A percentile compares a stretch with the other conserved stretches of the same genome.
Evolutionary conservation across 2,888 invertebrate species (phyloP).

Genomic region (Rhamnusium bicolor): DNA sequence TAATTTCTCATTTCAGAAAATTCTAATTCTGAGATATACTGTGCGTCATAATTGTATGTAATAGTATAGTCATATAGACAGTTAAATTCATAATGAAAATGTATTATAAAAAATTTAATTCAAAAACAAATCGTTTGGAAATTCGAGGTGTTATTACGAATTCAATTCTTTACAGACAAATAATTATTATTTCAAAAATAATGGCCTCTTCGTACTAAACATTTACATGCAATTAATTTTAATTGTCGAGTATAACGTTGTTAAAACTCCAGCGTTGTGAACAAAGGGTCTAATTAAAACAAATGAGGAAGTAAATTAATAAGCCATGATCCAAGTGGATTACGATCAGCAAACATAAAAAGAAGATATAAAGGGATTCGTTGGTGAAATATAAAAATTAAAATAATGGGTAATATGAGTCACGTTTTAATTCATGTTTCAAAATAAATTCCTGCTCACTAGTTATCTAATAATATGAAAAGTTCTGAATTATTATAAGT

Average conservation of each 20-base stretch:
- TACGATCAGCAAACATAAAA: slow-evolving; percentile 37
- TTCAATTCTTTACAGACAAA: slow-evolving; percentile 18
- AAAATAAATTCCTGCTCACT: background rate
- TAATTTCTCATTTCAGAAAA: no score
- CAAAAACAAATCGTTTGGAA: slow-evolving; percentile 1
- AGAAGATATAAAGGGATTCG: slow-evolving; percentile 36
- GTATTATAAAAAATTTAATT: slow-evolving; percentile 2
- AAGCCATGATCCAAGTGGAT: slow-evolving; percentile 34
- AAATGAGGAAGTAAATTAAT: slow-evolving; percentile 41
- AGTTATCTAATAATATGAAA: background rate
- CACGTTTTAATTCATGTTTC: background rate
- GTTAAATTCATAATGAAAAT: background rate
- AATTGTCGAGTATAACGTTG: slow-evolving; percentile 41
- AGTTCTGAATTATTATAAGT: no score
- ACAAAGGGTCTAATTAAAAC: slow-evolving; percentile 44
- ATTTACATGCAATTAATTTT: slow-evolving; percentile 45
- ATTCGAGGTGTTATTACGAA: slow-evolving; percentile 16
- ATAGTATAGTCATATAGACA: background rate
- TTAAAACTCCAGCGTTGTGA: slow-evolving; percentile 35
- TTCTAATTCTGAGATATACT: no score
- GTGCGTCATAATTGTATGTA: background rate
- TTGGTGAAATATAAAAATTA: background rate
- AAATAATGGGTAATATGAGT: background rate
- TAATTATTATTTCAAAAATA: slow-evolving; percentile 39
- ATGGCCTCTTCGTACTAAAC: slow-evolving; percentile 32